Evolutionary conservation across 2,888 invertebrate genomes (phyloP).

Genomic region (Nycteola revayana): DNA sequence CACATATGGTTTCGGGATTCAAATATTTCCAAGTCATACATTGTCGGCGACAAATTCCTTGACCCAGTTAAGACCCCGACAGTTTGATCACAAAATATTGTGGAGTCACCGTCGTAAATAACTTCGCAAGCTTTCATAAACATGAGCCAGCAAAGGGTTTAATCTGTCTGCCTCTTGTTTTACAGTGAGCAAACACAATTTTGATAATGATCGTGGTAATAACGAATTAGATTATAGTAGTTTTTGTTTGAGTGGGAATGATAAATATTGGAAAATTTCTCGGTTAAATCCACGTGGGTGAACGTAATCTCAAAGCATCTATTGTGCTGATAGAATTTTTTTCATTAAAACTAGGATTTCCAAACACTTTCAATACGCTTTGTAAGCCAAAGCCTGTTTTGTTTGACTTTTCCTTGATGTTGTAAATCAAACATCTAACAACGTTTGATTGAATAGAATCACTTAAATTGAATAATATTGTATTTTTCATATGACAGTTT

Average conservation of each 20-base stretch:
- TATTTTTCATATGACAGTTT: no score
- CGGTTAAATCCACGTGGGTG: no score
- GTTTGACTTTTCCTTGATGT: no score
- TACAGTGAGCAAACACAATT: slow-evolving; percentile 27
- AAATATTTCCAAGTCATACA: slow-evolving; percentile 18
- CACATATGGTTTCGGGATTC: neutral
- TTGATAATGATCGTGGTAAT: slow-evolving; percentile 22
- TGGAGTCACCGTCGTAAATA: slow-evolving; percentile 33
- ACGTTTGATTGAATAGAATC: no score
- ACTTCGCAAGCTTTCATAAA: slow-evolving; percentile 36
- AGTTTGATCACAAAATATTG: slow-evolving; percentile 28
- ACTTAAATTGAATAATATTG: no score
- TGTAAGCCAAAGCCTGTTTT: no score
- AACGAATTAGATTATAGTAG: neutral
- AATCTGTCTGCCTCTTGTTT: slow-evolving; percentile 30
- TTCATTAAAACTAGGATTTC: no score
- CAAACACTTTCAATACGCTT: no score
- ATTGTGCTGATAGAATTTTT: no score
- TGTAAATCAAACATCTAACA: no score
- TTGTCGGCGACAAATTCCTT: slow-evolving; percentile 30
- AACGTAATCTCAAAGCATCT: no score
- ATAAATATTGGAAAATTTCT: no score
- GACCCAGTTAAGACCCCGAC: slow-evolving; percentile 27
- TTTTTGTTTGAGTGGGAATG: neutral
- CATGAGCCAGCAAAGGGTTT: slow-evolving; percentile 24